Percentiles rank a stretch among this genome's conserved stretches.
phyloP scores from a whole-genome alignment of 1,140 invertebrate species.

The Trichonephila clavata region DNA sequence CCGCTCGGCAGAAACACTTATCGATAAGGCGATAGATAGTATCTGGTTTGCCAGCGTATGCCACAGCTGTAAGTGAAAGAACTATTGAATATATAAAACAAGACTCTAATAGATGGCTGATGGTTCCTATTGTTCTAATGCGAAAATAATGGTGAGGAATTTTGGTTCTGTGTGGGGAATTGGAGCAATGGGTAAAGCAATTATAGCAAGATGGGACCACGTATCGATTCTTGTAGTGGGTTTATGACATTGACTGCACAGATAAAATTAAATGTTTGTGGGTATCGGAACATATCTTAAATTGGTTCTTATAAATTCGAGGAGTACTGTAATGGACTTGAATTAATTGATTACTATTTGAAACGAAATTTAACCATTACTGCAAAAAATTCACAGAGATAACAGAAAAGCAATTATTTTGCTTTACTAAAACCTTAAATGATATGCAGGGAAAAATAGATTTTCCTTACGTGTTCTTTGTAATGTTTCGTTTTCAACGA shows the following conservation, averaged over 20 bases:
- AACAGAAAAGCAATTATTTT: no score
- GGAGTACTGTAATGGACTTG: no score
- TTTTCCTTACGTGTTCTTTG: no score
- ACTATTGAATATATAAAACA: conserved; percentile 44
- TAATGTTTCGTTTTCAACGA: no score
- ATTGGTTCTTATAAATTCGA: not conserved
- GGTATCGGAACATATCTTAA: not conserved
- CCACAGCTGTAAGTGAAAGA: conserved; percentile 43
- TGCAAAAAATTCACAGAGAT: no score
- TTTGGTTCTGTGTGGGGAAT: not conserved
- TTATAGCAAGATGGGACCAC: not conserved
- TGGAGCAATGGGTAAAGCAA: not conserved
- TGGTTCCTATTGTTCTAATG: conserved; percentile 6
- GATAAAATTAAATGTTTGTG: not conserved
- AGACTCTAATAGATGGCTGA: not conserved
- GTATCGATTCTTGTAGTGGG: not conserved
- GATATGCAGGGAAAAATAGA: no score
- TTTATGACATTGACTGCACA: not conserved
- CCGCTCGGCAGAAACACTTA: not conserved
- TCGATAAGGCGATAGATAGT: conserved; percentile 10
- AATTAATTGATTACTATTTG: no score
- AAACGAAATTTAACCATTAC: no score
- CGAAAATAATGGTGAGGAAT: not conserved
- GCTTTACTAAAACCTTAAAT: no score
- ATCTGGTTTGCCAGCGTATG: not conserved